A percentile compares a stretch with the other conserved stretches of the same genome.
phyloP scores from a whole-genome alignment of 1,140 invertebrate genomes.

The Whitmania pigra region DNA sequence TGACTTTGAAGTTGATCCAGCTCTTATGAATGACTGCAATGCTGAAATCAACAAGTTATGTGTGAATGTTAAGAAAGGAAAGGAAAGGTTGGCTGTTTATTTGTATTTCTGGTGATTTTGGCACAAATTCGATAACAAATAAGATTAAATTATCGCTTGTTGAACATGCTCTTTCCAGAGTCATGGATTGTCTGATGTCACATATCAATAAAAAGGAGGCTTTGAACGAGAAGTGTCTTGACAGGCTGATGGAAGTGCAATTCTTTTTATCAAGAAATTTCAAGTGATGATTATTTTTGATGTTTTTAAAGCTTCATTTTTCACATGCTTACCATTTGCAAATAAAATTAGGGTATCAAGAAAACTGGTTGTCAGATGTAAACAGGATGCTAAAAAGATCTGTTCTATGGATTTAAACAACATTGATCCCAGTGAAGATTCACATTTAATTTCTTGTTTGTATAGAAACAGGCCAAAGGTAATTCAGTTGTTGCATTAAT shows the following conservation, averaged over 20 bases:
- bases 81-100: constrained; percentile 48
- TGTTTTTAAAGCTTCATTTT: not conserved
- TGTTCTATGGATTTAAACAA: too few species aligned
- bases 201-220: constrained; percentile 60
- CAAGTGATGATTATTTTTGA: constrained; percentile 44
- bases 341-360: too few species aligned
- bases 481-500: too few species aligned
- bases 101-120: constrained; percentile 34
- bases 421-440: too few species aligned
- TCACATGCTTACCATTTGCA: too few species aligned
- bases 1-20: constrained; percentile 49
- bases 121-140: not conserved
- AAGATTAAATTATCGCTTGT: not conserved
- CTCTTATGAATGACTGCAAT: constrained; percentile 45
- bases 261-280: constrained; percentile 92
- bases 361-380: too few species aligned
- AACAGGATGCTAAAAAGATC: too few species aligned
- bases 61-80: constrained; percentile 63
- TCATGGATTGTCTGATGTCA: constrained; percentile 86
- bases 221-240: constrained; percentile 80
- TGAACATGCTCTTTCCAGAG: constrained; percentile 47
- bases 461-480: too few species aligned
- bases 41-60: constrained; percentile 65
- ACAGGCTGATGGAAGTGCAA: constrained; percentile 82
- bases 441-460: too few species aligned